phyloP scores from a whole-genome alignment of 2,113 vertebrate species.

The Eurystomus gularis region DNA sequence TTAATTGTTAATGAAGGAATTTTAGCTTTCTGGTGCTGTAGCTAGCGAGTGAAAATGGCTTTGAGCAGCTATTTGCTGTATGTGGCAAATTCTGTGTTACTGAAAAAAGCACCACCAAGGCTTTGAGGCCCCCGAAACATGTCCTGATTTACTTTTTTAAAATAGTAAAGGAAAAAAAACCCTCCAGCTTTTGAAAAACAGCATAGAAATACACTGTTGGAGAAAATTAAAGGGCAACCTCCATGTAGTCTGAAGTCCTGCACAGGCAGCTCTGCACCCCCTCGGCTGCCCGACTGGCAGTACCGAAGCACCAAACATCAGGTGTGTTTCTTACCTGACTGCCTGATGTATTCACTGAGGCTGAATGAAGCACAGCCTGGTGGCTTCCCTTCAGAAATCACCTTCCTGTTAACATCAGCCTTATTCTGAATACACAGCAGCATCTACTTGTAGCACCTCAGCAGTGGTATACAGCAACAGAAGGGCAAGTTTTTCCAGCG shows the following conservation, averaged over 20 bases:
- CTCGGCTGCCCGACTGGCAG: background rate
- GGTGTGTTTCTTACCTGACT: background rate
- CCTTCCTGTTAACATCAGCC: background rate
- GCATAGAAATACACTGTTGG: background rate
- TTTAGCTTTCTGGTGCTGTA: background rate
- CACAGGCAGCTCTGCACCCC: background rate
- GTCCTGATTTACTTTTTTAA: slow-evolving; percentile 1
- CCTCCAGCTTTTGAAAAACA: background rate
- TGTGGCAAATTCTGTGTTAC: background rate
- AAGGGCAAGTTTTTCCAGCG: background rate
- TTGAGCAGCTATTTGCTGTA: background rate
- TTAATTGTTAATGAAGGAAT: slow-evolving; percentile 11
- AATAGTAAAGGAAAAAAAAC: background rate
- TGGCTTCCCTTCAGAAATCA: background rate
- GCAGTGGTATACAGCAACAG: no score
- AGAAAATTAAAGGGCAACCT: background rate
- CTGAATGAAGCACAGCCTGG: background rate
- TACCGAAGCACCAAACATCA: background rate
- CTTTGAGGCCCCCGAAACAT: background rate
- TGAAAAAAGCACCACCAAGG: background rate
- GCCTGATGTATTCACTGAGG: background rate
- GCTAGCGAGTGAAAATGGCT: background rate
- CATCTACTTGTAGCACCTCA: background rate
- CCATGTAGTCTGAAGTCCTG: background rate
- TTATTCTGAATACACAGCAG: background rate